phyloP scores from a whole-genome alignment of 1,140 invertebrate species.

The Drosophila virilis region DNA sequence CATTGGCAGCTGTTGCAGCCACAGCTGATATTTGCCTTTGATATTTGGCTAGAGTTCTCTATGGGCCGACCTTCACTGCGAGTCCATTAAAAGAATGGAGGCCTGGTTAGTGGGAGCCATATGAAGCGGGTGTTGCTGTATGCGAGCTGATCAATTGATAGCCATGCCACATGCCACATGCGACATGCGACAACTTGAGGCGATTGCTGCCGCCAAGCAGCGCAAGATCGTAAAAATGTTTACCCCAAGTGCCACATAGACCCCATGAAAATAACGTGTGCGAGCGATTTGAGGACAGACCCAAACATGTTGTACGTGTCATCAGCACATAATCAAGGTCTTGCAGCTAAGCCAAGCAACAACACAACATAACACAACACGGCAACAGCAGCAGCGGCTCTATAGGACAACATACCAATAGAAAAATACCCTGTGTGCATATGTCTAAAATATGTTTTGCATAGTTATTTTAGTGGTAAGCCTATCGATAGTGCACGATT shows the following conservation, averaged over 20 bases:
- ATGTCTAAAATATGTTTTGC: no score
- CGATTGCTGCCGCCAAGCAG: slow-evolving; percentile 3
- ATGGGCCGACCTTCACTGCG: slow-evolving; percentile 11
- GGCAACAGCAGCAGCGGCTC: background rate
- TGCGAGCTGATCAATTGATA: slow-evolving; percentile 34
- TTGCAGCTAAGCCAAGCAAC: slow-evolving; percentile 19
- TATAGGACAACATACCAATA: background rate
- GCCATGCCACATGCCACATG: slow-evolving; percentile 28
- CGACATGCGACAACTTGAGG: slow-evolving; percentile 15
- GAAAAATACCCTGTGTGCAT: slow-evolving; percentile 1
- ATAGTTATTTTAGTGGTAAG: no score
- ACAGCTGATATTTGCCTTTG: slow-evolving; percentile 17
- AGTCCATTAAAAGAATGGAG: slow-evolving; percentile 22
- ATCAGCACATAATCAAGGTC: slow-evolving; percentile 46
- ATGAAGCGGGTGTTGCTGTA: slow-evolving; percentile 3
- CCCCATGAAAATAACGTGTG: slow-evolving; percentile 20
- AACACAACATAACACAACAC: slow-evolving; percentile 8
- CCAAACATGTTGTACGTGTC: slow-evolving; percentile 35
- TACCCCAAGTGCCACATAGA: background rate
- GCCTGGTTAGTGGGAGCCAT: background rate
- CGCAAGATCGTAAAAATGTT: slow-evolving; percentile 13
- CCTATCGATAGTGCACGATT: no score
- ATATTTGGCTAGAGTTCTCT: slow-evolving; percentile 18
- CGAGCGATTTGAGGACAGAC: slow-evolving; percentile 27
- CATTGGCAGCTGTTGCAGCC: slow-evolving; percentile 35